Base-by-base conservation (phyloP, 2,113 vertebrate species). In the Megaceryle maxima region DNA sequence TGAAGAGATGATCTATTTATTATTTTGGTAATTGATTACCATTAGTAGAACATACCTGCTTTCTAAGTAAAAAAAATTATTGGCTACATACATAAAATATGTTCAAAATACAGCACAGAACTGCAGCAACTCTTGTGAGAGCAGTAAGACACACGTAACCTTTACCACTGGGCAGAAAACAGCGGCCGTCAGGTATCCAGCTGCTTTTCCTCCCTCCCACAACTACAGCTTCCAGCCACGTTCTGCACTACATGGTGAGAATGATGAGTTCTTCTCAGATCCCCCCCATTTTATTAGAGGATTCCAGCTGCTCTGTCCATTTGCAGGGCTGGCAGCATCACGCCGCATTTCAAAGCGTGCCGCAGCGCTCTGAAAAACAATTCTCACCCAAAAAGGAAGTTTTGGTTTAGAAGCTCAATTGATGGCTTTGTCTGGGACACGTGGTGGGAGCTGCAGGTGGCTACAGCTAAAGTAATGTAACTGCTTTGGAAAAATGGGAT, bases 331-430 rank as follows among this genome's bases (percentile, higher is more conserved):
- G 70, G 56, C 72, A 82, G 79, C 46, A 68, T 28, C 57, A 48
- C 0, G 0, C 57, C 17, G 48, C 55, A 24, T 5, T n/a, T 24
- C 22, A 5, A 56, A 66, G 55, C 0, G 0, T 37, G 37, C 35
- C 0, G 0, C 31, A 48, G 37, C 24, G 8, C 25, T 77, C 59
- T 68, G 12, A 31, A 39, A 28, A 77, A 48, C 53, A 64, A 18
- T 51, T 66, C 63, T 41, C 5, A 1, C 73, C 56, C 37, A 51
- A 31, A 63, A 66, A 15, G 16, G 1, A 46, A 67, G 82, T 26
- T 39, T 37, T 59, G 43, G 31, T 55, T 63, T 29, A 63, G n/a
- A 25, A 10, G 21, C 41, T 72, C 48, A 53, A 69, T 6, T 17
- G 64, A 63, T 25, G 19, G 29, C 44, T 62, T 55, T 44, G 22